phyloP scores from a whole-genome alignment of 2,888 invertebrate genomes.

The Lampropteryx suffumata region DNA sequence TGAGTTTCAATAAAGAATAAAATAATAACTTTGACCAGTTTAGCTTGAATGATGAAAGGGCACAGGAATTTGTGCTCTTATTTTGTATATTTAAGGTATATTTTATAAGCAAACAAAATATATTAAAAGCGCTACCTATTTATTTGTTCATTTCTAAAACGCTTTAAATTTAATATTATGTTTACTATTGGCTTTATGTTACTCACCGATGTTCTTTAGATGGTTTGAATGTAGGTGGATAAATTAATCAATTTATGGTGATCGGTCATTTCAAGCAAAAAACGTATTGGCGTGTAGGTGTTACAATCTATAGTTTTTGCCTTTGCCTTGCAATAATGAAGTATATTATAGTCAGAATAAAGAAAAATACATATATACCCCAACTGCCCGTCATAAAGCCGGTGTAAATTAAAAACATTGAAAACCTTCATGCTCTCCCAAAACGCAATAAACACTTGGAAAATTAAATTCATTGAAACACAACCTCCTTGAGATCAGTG shows the following conservation, averaged over 20 bases:
- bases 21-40: too few relatives aligned
- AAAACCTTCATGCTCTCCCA: slow-evolving; percentile 20
- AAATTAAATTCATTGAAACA: slow-evolving; percentile 32
- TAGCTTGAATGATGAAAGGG: too few relatives aligned
- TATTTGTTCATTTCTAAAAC: too few relatives aligned
- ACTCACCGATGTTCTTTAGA: background rate
- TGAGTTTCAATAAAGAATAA: background rate
- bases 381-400: slow-evolving; percentile 19
- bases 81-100: too few relatives aligned
- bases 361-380: slow-evolving; percentile 25
- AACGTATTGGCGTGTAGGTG: background rate
- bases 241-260: background rate
- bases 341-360: too few relatives aligned
- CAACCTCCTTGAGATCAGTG: slow-evolving; percentile 51
- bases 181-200: too few relatives aligned
- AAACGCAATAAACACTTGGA: slow-evolving; percentile 11
- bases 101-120: too few relatives aligned
- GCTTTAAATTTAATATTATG: too few relatives aligned
- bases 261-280: background rate
- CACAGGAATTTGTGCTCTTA: too few relatives aligned
- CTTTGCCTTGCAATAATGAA: too few relatives aligned
- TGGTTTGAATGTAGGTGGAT: slow-evolving; percentile 1
- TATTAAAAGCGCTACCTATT: too few relatives aligned
- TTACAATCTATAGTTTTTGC: too few relatives aligned
- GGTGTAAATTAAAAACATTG: slow-evolving; percentile 27